Percentiles rank a stretch among this genome's conserved stretches.
These are phyloP conservation scores for Oxyura jamaicensis DNA, from an alignment of 2,113 vertebrate genomes.

Conservation along the genomic window DNA sequence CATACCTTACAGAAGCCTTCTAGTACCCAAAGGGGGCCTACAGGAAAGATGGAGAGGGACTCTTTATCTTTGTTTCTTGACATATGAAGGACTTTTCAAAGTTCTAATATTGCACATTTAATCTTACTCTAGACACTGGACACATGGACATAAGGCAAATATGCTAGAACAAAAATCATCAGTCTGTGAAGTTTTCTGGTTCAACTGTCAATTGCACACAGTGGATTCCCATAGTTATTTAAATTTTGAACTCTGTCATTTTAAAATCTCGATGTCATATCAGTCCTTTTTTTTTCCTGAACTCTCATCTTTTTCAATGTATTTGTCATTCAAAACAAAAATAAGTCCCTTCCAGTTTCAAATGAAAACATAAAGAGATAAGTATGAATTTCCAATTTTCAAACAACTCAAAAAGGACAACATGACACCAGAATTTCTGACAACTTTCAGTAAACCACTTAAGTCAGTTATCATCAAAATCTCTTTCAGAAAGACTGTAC, in stretches of 20 bases:
- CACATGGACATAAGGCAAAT: background rate
- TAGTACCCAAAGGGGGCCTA: too few species aligned
- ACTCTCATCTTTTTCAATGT: background rate
- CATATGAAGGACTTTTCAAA: background rate
- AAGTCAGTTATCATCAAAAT: background rate
- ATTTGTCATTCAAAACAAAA: background rate
- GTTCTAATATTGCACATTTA: background rate
- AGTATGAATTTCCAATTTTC: background rate
- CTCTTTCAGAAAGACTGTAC: background rate
- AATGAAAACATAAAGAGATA: background rate
- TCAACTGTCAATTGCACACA: accelerated
- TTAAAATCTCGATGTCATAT: background rate
- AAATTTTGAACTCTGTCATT: background rate
- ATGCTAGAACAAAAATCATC: background rate
- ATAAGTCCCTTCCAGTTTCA: background rate
- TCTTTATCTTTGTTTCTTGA: background rate
- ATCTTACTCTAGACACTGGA: background rate
- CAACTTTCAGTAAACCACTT: background rate
- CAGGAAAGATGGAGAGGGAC: too few species aligned
- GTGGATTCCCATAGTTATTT: background rate
- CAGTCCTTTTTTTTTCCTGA: background rate
- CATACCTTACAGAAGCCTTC: too few species aligned
- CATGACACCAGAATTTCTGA: background rate
- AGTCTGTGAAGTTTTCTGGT: background rate
- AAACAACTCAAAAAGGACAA: background rate